Evolutionary conservation across 2,113 vertebrate species (phyloP).

Genomic region (Oxyura jamaicensis): DNA sequence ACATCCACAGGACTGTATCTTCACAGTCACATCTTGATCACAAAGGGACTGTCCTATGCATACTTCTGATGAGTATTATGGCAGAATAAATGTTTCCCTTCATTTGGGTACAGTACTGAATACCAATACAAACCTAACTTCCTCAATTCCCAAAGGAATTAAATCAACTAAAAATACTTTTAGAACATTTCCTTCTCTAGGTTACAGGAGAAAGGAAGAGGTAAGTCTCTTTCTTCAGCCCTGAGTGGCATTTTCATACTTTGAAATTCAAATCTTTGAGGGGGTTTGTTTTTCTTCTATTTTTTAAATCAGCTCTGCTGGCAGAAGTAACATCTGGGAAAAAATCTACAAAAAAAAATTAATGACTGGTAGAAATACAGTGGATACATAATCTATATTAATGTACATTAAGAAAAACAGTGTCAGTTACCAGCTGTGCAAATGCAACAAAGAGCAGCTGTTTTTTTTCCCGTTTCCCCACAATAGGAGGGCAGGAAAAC

Average conservation of each 20-base stretch:
- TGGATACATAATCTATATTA: not conserved
- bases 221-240: not conserved
- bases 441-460: not conserved
- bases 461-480: not conserved
- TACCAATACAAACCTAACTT: not conserved
- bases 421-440: not conserved
- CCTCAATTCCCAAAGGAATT: not conserved
- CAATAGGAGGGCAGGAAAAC: fast-evolving
- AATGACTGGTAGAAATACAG: not conserved
- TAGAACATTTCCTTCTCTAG: not conserved
- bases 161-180: not conserved
- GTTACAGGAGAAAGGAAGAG: not conserved
- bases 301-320: not conserved
- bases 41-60: not conserved
- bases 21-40: not conserved
- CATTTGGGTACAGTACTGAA: not conserved
- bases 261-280: not conserved
- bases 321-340: not conserved
- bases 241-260: not conserved
- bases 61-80: not conserved
- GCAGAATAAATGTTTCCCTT: too few relatives aligned
- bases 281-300: not conserved
- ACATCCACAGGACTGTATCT: not conserved
- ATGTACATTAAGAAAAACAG: not conserved
- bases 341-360: not conserved